phyloP scores from a whole-genome alignment of 2,888 invertebrate species.

The Watsonalla cultraria region DNA sequence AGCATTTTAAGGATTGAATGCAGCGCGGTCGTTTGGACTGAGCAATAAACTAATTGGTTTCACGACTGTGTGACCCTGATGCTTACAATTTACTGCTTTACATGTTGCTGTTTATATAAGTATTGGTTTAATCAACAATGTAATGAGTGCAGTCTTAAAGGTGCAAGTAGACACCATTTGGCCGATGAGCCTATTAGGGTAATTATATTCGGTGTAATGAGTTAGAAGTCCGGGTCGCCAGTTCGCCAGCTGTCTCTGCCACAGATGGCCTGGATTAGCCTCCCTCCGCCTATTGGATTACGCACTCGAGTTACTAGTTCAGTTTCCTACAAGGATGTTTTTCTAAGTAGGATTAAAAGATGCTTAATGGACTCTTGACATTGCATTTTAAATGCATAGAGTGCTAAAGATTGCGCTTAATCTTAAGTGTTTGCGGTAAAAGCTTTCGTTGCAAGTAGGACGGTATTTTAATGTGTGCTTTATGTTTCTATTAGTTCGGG shows the following conservation, averaged over 20 bases:
- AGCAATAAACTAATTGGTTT: conserved; percentile 10
- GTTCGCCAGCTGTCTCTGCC: conserved; percentile 31
- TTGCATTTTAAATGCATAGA: conserved; percentile 28
- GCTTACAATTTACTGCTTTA: background rate
- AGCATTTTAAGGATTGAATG: conserved; percentile 25
- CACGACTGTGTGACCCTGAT: conserved; percentile 6
- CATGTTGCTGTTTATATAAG: background rate
- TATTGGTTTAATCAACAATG: background rate
- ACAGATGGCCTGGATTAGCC: conserved; percentile 63
- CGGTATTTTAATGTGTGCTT: conserved; percentile 12
- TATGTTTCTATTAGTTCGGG: conserved; percentile 40
- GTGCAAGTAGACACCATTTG: conserved; percentile 47
- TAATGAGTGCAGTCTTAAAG: background rate
- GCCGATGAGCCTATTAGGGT: conserved; percentile 53
- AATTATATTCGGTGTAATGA: conserved; percentile 71
- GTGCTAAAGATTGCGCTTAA: conserved; percentile 8
- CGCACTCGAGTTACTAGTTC: conserved; percentile 50
- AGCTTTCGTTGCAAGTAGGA: conserved; percentile 5
- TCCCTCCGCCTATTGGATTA: conserved; percentile 52
- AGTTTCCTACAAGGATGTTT: conserved; percentile 38
- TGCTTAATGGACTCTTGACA: conserved; percentile 31
- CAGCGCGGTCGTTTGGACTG: conserved; percentile 24
- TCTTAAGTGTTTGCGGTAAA: conserved; percentile 10
- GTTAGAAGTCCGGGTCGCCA: conserved; percentile 65
- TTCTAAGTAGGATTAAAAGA: conserved; percentile 37